phyloP scores from a whole-genome alignment of 2,888 invertebrate genomes.

The Lamellibrachia satsuma region DNA sequence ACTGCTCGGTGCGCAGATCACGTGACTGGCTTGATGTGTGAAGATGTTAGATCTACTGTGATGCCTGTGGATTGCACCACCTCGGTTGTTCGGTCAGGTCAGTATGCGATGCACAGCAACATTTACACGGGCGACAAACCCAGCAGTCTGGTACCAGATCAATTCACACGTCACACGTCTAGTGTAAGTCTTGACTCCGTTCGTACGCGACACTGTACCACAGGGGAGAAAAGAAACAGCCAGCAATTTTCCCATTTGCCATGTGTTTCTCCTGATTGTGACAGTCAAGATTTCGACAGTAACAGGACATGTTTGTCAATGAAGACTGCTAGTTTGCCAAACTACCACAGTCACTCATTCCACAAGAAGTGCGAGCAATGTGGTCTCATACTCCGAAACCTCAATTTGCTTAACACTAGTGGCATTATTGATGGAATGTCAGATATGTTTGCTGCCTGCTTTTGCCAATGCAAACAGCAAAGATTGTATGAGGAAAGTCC shows the following conservation, averaged over 20 bases:
- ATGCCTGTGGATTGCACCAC: not conserved
- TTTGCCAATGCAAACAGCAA: not conserved
- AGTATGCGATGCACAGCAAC: not conserved
- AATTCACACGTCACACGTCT: not conserved
- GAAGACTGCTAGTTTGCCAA: not conserved
- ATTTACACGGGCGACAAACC: not conserved
- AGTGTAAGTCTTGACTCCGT: not conserved
- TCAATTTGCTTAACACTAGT: not conserved
- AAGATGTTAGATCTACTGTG: not conserved
- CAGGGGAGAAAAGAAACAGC: not conserved
- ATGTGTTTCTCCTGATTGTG: not conserved
- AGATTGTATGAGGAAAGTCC: not conserved
- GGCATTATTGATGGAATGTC: not conserved
- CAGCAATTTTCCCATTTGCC: not conserved
- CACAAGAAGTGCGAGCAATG: not conserved
- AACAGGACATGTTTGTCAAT: not conserved
- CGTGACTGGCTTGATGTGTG: not conserved
- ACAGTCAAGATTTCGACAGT: not conserved
- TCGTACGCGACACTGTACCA: not conserved
- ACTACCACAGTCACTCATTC: not conserved
- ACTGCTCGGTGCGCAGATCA: not conserved
- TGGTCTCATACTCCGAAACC: not conserved
- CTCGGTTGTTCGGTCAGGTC: not conserved
- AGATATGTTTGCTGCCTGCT: constrained; percentile 1
- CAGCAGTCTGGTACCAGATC: not conserved